Conservation (phyloP, 2,113 vertebrate species). For the Pterophyllum scalare region DNA sequence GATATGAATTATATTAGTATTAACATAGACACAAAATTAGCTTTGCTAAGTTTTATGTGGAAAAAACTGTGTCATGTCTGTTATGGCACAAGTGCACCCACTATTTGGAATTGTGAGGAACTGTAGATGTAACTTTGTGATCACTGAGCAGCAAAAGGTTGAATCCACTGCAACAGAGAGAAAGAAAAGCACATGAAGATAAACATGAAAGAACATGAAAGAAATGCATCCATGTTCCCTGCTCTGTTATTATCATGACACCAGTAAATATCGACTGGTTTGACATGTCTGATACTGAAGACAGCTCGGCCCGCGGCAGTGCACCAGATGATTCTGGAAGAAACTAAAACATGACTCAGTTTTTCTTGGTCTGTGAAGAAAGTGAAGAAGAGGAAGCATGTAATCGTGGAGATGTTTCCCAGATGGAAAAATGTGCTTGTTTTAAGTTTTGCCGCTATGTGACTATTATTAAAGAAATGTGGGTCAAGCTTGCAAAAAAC, state of each 20-base stretch:
- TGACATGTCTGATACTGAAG: constrained; percentile 36
- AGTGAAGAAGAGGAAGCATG: constrained; percentile 1
- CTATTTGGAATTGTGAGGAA: not conserved
- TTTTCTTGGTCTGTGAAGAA: constrained; percentile 32
- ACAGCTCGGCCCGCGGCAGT: constrained; percentile 1
- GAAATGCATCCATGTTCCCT: constrained; percentile 12
- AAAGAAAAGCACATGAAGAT: not conserved
- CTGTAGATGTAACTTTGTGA: constrained; percentile 11
- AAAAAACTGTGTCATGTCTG: not conserved
- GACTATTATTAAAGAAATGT: constrained; percentile 16
- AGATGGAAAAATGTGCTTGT: constrained; percentile 31
- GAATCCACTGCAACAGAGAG: not conserved
- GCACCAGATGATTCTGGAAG: constrained; percentile 5
- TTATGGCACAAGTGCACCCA: not conserved
- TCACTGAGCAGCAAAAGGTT: not conserved
- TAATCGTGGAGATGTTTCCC: constrained; percentile 37
- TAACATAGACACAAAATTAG: not conserved
- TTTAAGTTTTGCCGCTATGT: constrained; percentile 11
- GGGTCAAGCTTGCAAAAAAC: not conserved
- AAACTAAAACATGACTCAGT: constrained; percentile 44
- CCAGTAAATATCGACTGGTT: constrained; percentile 26
- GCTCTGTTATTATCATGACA: constrained; percentile 4
- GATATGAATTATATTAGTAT: not conserved
- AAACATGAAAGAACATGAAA: not conserved
- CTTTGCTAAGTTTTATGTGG: not conserved